Evolutionary conservation across 2,888 invertebrate species (phyloP).

Genomic region (Deroplatys truncata): DNA sequence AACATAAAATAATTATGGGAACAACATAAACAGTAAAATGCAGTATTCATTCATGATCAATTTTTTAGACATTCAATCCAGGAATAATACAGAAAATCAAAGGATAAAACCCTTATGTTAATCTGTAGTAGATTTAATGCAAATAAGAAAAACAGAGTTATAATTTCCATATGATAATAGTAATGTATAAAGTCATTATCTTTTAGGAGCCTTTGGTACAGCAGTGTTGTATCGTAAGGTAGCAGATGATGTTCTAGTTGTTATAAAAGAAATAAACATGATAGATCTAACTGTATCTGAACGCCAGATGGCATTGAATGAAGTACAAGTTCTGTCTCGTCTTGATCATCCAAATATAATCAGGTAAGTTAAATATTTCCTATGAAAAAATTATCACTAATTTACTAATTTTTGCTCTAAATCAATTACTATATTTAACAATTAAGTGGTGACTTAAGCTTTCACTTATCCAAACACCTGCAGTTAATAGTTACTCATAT

Average conservation of each 20-base stretch:
- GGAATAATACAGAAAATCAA: no score
- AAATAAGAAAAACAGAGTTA: background rate
- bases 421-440: background rate
- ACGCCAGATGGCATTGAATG: constrained; percentile 63
- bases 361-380: constrained; percentile 40
- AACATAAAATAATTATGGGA: no score
- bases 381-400: background rate
- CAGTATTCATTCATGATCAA: no score
- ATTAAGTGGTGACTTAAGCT: background rate
- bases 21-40: no score
- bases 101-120: background rate
- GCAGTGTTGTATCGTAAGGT: constrained; percentile 63
- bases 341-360: constrained; percentile 72
- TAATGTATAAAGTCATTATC: background rate
- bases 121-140: background rate
- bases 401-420: no score
- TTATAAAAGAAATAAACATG: constrained; percentile 71
- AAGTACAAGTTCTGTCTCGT: constrained; percentile 64
- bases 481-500: no score
- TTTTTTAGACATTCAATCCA: no score
- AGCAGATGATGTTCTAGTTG: constrained; percentile 59
- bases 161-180: background rate
- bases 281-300: constrained; percentile 62
- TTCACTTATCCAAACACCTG: no score
- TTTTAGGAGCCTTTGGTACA: constrained; percentile 62